Evolutionary conservation across 2,797 vertebrate species (phyloP).

Genomic region (Peromyscus eremicus): DNA sequence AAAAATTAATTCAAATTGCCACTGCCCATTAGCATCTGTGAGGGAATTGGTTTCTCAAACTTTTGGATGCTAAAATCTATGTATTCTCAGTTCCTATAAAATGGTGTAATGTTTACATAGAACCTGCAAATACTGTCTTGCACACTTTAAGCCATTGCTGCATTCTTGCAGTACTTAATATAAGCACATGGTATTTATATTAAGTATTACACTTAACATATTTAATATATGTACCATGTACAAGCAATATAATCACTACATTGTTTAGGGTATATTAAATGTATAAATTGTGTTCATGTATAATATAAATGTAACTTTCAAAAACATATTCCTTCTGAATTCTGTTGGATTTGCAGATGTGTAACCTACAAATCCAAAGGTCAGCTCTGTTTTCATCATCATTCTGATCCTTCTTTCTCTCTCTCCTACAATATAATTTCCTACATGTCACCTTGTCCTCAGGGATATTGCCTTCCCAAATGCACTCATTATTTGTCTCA

Average conservation of each 20-base stretch:
- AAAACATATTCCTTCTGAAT: neutral
- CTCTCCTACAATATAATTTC: rapidly evolving
- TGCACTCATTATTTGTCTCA: neutral
- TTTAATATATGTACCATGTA: neutral
- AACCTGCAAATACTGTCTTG: neutral
- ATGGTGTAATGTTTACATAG: neutral
- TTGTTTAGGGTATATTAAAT: neutral
- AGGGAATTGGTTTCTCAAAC: rapidly evolving
- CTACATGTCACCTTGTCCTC: neutral
- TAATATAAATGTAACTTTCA: neutral
- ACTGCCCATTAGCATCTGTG: rapidly evolving
- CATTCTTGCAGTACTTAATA: neutral
- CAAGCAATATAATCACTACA: neutral
- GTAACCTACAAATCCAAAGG: neutral
- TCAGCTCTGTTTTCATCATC: neutral
- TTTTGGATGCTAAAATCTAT: neutral
- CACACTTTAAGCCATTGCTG: neutral
- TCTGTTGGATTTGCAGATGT: neutral
- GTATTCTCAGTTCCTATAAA: neutral
- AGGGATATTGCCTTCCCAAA: rapidly evolving
- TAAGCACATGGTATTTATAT: neutral
- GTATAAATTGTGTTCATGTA: too few species aligned
- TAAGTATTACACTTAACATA: neutral
- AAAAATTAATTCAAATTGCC: neutral
- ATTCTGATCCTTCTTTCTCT: rapidly evolving